These are phyloP conservation scores for Diploscapter pachys DNA, from an alignment of 1,140 invertebrate genomes.

Conservation along the genomic window DNA sequence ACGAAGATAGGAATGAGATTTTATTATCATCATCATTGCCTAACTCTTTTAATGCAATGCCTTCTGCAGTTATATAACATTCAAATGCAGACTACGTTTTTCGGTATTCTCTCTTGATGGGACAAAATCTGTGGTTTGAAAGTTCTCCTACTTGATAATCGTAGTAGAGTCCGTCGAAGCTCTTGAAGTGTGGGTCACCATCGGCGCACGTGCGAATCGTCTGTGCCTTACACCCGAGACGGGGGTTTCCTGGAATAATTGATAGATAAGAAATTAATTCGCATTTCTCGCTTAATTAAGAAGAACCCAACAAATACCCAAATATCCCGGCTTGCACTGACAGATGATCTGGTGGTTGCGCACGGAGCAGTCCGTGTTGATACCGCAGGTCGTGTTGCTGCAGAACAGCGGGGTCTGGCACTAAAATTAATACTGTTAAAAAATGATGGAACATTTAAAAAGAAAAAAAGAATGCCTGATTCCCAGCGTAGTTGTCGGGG, in stretches of 20 bases:
- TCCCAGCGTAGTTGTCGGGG: constrained; percentile 33
- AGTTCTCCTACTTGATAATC: constrained; percentile 23
- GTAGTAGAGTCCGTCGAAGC: constrained; percentile 39
- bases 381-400: constrained; percentile 27
- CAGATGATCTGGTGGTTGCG: constrained; percentile 39
- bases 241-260: too few species aligned
- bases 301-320: neutral
- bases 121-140: too few species aligned
- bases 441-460: too few species aligned
- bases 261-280: too few species aligned
- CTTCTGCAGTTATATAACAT: too few species aligned
- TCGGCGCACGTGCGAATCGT: constrained; percentile 28
- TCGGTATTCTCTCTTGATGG: too few species aligned
- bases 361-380: constrained; percentile 37
- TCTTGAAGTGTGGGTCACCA: constrained; percentile 41
- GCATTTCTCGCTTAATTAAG: too few species aligned
- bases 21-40: too few species aligned
- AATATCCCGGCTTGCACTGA: constrained; percentile 37
- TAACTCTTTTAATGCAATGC: too few species aligned
- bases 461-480: neutral
- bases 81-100: too few species aligned
- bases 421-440: neutral
- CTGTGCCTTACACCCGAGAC: neutral
- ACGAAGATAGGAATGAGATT: too few species aligned
- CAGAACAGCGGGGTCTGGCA: constrained; percentile 23